Evolutionary conservation across 2,888 invertebrate species (phyloP).

Genomic region (Cheilosia urbana): DNA sequence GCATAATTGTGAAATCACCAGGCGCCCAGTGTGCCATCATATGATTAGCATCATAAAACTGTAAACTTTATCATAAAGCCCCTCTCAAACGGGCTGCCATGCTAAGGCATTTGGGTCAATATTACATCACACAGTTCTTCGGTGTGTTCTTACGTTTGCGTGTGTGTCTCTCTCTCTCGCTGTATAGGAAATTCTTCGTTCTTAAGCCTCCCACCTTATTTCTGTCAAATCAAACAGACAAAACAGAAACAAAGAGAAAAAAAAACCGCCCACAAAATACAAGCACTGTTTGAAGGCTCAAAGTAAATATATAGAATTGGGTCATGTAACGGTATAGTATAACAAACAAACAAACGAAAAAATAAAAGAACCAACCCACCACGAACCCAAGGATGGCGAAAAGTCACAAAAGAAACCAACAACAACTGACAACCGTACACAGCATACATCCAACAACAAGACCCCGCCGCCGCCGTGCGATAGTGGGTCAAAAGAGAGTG

Average conservation of each 20-base stretch:
- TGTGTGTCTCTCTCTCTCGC: background rate
- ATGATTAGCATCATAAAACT: conserved; percentile 30
- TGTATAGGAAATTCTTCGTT: background rate
- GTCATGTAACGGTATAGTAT: conserved; percentile 54
- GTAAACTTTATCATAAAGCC: conserved; percentile 34
- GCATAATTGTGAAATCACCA: conserved; percentile 36
- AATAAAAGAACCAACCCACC: conserved; percentile 18
- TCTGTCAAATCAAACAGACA: conserved; percentile 4
- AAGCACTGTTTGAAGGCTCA: conserved; percentile 4
- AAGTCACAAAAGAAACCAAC: conserved; percentile 44
- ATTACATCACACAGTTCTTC: conserved; percentile 44
- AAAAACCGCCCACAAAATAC: conserved; percentile 14
- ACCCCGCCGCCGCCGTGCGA: background rate
- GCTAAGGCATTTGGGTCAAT: conserved; percentile 33
- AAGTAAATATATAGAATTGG: conserved; percentile 53
- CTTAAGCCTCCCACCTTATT: background rate
- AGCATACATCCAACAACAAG: background rate
- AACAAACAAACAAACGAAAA: conserved; percentile 19
- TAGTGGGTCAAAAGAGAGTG: conserved; percentile 55
- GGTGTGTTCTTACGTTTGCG: background rate
- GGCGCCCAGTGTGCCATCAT: background rate
- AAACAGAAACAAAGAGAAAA: conserved; percentile 9
- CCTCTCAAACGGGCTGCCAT: conserved; percentile 15
- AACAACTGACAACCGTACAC: conserved; percentile 31
- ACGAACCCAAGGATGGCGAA: conserved; percentile 36